These are phyloP conservation scores for Lerista edwardsae DNA, from an alignment of 2,797 vertebrate species.

Conservation along the genomic window DNA sequence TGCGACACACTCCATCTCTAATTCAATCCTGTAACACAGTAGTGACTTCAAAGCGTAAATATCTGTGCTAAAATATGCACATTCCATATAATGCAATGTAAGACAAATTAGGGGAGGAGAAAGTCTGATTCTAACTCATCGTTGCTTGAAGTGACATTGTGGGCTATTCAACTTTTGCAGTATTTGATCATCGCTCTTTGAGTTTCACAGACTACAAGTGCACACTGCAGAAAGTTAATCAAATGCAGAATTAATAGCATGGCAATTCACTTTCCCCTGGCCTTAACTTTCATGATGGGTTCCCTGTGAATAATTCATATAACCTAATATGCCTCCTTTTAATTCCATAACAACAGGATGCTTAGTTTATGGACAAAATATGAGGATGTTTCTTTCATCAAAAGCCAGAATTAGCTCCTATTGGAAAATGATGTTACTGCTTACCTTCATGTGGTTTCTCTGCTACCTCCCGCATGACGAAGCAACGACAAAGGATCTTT, in stretches of 20 bases:
- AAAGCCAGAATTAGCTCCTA: constrained; percentile 66
- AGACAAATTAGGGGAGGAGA: not conserved
- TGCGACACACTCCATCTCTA: not conserved
- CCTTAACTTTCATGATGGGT: constrained; percentile 53
- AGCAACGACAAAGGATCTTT: constrained; percentile 42
- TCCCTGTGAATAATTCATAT: constrained; percentile 72
- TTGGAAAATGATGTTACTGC: constrained; percentile 61
- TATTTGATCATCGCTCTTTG: constrained; percentile 21
- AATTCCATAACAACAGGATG: constrained; percentile 62
- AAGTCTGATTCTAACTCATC: not conserved
- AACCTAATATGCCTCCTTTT: constrained; percentile 59
- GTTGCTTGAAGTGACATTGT: not conserved
- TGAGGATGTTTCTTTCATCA: constrained; percentile 65
- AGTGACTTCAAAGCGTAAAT: not conserved
- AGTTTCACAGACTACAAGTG: constrained; percentile 35
- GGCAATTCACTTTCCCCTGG: constrained; percentile 58
- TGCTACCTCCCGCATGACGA: constrained; percentile 21
- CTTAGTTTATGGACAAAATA: constrained; percentile 69
- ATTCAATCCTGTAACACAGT: not conserved
- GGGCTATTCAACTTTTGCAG: not conserved
- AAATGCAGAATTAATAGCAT: constrained; percentile 62
- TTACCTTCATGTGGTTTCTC: constrained; percentile 51
- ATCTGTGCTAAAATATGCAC: not conserved
- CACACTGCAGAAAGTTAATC: constrained; percentile 49
- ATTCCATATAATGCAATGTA: not conserved